Evolutionary conservation across 2,888 invertebrate genomes (phyloP).

Genomic region (Tenthredo notha): DNA sequence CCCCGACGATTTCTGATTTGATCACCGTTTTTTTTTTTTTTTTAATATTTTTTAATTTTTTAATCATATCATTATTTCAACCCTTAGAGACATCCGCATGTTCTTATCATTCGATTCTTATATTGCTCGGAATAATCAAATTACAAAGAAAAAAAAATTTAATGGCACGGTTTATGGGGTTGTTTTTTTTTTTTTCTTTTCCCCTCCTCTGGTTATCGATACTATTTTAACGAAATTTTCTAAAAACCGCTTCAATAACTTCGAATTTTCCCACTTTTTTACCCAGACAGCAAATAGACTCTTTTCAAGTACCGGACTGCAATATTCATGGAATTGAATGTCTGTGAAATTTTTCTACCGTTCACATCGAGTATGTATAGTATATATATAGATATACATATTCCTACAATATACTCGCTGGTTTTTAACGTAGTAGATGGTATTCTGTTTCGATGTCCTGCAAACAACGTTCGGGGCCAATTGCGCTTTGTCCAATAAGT

Average conservation of each 20-base stretch:
- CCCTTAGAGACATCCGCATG: too few species aligned
- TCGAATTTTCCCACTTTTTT: not conserved
- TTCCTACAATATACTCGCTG: constrained; percentile 1
- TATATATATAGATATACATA: too few species aligned
- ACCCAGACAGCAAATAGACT: not conserved
- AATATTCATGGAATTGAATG: not conserved
- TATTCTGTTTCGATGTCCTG: not conserved
- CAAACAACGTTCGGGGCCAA: not conserved
- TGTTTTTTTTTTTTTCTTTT: too few species aligned
- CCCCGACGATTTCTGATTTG: too few species aligned
- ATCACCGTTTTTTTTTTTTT: too few species aligned
- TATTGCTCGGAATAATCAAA: too few species aligned
- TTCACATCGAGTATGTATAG: not conserved
- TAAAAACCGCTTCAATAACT: not conserved
- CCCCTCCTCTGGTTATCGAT: not conserved
- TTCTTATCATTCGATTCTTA: too few species aligned
- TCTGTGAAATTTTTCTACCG: not conserved
- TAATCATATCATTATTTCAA: too few species aligned
- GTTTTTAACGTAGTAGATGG: not conserved
- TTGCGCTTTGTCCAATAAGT: not conserved
- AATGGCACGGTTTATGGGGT: too few species aligned
- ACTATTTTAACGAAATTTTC: not conserved
- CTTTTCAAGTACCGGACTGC: not conserved
- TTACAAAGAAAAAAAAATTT: too few species aligned
- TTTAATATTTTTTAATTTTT: too few species aligned